Base-by-base conservation (phyloP, 30 jellyfish, hydroid and myxozoan species). In the Rhopilema esculentum region DNA sequence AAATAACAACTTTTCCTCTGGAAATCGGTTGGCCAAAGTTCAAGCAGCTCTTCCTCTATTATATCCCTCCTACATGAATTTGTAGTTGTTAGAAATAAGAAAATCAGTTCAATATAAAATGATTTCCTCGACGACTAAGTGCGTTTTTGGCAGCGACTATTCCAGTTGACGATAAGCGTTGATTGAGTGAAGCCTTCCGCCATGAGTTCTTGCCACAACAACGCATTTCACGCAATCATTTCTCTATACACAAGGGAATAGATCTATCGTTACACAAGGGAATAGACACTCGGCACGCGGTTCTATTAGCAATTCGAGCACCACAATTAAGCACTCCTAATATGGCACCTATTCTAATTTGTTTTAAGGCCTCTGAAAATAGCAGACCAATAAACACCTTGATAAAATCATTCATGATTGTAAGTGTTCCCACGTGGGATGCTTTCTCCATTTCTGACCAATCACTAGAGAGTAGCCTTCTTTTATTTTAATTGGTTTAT, bases 201-300 rank as follows among this genome's bases (percentile, higher is more conserved):
- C 88, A 85, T 85, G 72, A 40, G 73, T 53, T 16, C 49, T 71
- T 74, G 84, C 93, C 93, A 85, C 93, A 81, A 67, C 73, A 81
- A 67, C 79, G 74, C 62, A 85, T 85, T 85, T 85, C 93, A 85
- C 93, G 93, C 88, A 85, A 74, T 85, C 93, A 85, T 71, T 73
- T 85, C 93, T 74, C 65, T 73, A 85, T 78, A 76, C 91, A 88
- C 89, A 77, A 40, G 89, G 87, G 88, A 83, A 72, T 73, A 85
- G 93, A 85, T 85, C 93, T 73, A 85, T 85, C 86, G 93, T 85
- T 88, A 76, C 92, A 88, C 89, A 77, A 40, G 89, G 87, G 88
- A 83, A 69, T 76, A 90, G 89, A 82, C 97, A 90, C 97, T 90
- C 95, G 99, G 99, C 99, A 95, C 99, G 99, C 99, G 99, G 99